Evolutionary conservation across 1,140 invertebrate species (phyloP).

Genomic region (Lepidurus couesii): DNA sequence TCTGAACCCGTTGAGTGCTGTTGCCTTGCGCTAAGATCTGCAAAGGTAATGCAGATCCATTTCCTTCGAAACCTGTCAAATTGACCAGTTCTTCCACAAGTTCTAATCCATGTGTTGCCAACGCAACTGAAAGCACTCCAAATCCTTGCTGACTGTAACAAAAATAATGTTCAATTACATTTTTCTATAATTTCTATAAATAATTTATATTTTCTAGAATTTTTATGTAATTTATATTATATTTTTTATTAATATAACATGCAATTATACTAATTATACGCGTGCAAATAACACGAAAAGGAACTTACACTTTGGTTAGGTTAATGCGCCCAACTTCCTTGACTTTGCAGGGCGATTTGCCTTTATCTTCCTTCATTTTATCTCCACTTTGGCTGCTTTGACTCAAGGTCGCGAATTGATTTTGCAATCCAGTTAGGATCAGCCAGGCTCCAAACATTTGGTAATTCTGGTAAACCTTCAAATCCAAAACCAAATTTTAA

Average conservation of each 20-base stretch:
- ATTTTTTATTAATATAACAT: slow-evolving; percentile 34
- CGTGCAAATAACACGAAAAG: too few relatives aligned
- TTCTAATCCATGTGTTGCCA: slow-evolving; percentile 65
- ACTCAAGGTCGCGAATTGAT: slow-evolving; percentile 55
- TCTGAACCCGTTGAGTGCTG: slow-evolving; percentile 60
- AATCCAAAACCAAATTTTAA: slow-evolving; percentile 36
- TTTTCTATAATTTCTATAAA: too few relatives aligned
- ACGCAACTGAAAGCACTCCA: slow-evolving; percentile 71
- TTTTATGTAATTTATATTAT: not conserved
- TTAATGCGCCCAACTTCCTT: slow-evolving; percentile 56
- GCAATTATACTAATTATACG: slow-evolving; percentile 19
- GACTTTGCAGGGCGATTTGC: slow-evolving; percentile 59
- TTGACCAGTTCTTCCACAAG: slow-evolving; percentile 60
- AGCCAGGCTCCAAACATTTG: slow-evolving; percentile 81
- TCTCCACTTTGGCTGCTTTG: slow-evolving; percentile 46
- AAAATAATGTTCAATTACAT: slow-evolving; percentile 16
- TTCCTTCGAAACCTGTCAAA: slow-evolving; percentile 52
- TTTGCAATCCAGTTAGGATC: slow-evolving; percentile 75
- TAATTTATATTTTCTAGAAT: too few relatives aligned
- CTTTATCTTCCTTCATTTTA: slow-evolving; percentile 55
- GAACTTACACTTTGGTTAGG: slow-evolving; percentile 61
- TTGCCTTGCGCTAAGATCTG: slow-evolving; percentile 55
- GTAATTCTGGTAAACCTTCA: slow-evolving; percentile 78
- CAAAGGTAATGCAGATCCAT: slow-evolving; percentile 43
- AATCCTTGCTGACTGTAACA: slow-evolving; percentile 63